Conservation (phyloP, 2,113 vertebrate genomes). For the Scalopus aquaticus region DNA sequence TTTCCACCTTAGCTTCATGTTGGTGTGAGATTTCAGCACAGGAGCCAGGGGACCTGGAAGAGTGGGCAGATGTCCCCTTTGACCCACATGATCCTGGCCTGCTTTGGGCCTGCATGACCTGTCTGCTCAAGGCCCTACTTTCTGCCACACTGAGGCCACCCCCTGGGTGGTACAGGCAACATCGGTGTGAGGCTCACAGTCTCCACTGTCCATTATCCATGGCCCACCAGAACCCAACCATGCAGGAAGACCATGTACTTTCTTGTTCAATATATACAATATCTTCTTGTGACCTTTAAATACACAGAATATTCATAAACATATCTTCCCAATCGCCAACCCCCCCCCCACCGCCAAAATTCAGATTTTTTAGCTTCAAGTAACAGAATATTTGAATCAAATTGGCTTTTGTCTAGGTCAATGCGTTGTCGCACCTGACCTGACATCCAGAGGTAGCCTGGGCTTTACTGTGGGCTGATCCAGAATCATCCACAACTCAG, state of each 20-base stretch:
- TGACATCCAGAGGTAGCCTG: not conserved
- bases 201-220: not conserved
- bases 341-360: not conserved
- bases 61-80: not conserved
- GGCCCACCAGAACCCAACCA: not conserved
- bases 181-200: not conserved
- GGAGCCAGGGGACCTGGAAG: not conserved
- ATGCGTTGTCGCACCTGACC: not conserved
- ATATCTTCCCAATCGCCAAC: too few relatives aligned
- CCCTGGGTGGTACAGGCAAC: not conserved
- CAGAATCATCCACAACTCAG: not conserved
- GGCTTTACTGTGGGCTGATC: not conserved
- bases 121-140: not conserved
- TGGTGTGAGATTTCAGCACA: not conserved
- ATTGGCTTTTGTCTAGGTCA: not conserved
- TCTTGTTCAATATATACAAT: not conserved
- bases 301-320: not conserved
- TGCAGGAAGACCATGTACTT: not conserved
- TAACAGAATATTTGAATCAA: slow-evolving; percentile 6
- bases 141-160: not conserved
- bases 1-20: not conserved
- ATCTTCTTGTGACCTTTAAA: not conserved
- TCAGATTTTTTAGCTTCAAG: not conserved
- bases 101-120: not conserved
- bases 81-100: not conserved